Percentiles rank a stretch among this genome's conserved stretches.
Conservation (phyloP, 2,888 invertebrate genomes). For the Phlogophora meticulosa region DNA sequence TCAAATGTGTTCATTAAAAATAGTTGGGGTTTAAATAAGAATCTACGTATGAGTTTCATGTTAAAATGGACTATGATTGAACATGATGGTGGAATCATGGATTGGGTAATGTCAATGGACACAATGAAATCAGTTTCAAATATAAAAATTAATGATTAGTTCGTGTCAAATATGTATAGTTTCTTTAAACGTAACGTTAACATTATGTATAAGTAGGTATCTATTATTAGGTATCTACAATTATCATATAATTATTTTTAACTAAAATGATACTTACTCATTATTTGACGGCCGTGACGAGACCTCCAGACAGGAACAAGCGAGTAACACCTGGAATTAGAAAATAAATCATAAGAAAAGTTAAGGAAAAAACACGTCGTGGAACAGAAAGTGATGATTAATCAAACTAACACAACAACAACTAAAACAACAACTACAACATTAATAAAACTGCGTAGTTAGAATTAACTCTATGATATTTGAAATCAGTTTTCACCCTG, state of each 20-base stretch:
- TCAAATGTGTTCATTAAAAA: not conserved
- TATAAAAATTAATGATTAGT: slow-evolving; percentile 58
- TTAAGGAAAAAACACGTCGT: not conserved
- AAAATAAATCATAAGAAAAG: slow-evolving; percentile 12
- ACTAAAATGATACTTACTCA: slow-evolving; percentile 75
- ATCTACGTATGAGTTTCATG: too few species aligned
- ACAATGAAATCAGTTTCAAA: slow-evolving; percentile 65
- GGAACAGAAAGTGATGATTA: not conserved
- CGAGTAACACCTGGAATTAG: slow-evolving; percentile 79
- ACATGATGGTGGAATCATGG: slow-evolving; percentile 1
- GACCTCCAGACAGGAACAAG: slow-evolving; percentile 72
- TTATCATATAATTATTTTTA: not conserved
- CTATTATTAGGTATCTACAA: slow-evolving; percentile 30
- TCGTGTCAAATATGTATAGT: slow-evolving; percentile 40
- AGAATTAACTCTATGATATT: too few species aligned
- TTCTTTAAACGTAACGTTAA: slow-evolving; percentile 31
- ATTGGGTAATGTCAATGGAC: not conserved
- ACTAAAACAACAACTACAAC: too few species aligned
- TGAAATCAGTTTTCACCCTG: too few species aligned
- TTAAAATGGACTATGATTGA: not conserved
- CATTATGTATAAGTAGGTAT: not conserved
- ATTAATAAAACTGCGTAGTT: too few species aligned
- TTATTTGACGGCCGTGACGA: slow-evolving; percentile 78
- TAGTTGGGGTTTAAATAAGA: not conserved
- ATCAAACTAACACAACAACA: not conserved